These are phyloP conservation scores for Sapajus apella DNA, from an alignment of 2,113 vertebrate species.

Conservation along the genomic window DNA sequence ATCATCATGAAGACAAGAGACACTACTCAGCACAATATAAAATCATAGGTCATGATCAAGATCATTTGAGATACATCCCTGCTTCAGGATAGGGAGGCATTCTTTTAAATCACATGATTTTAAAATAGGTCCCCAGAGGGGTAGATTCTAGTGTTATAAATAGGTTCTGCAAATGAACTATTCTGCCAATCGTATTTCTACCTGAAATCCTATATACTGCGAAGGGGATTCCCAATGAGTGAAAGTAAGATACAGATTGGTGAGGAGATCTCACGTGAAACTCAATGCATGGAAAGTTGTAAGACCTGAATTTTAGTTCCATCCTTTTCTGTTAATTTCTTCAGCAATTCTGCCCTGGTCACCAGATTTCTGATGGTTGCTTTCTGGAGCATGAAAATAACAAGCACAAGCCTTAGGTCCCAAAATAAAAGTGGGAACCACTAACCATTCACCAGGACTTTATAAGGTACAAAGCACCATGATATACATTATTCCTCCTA, in stretches of 20 bases:
- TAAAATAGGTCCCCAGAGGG: background rate
- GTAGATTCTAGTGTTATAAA: background rate
- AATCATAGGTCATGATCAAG: background rate
- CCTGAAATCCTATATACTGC: background rate
- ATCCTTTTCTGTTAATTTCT: background rate
- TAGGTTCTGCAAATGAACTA: background rate
- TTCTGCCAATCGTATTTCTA: slow-evolving; percentile 10
- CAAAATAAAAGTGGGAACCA: background rate
- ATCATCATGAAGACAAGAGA: background rate
- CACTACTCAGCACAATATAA: background rate
- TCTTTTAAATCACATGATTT: slow-evolving; percentile 13
- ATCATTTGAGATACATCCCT: background rate
- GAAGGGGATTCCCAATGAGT: background rate
- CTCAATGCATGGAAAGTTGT: background rate
- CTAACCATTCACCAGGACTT: background rate
- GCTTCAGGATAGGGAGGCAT: background rate
- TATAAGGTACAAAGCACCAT: background rate
- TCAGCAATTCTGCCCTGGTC: slow-evolving; percentile 26
- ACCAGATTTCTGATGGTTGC: background rate
- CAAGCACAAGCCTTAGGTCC: background rate
- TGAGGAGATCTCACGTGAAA: background rate
- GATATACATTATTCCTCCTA: background rate
- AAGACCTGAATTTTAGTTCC: background rate
- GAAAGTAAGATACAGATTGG: background rate
- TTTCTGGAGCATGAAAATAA: background rate